A percentile compares a stretch with the other conserved stretches of the same genome.
Evolutionary conservation across 2,888 invertebrate genomes (phyloP).

Genomic region (Tenthredo distinguenda): DNA sequence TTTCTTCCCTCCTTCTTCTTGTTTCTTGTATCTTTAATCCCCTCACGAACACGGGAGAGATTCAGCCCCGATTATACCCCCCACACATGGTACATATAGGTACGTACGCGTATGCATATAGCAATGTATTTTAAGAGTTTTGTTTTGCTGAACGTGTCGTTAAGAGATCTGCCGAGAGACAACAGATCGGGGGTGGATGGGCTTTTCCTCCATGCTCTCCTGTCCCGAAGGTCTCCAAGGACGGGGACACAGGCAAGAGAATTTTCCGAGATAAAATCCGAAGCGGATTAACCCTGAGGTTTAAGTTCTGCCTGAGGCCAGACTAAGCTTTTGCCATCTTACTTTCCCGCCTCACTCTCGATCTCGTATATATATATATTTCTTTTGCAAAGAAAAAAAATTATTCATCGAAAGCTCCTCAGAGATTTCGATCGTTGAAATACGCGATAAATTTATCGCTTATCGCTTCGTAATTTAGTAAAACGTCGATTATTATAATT

Average conservation of each 20-base stretch:
- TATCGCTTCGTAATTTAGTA: not conserved
- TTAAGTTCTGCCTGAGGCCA: conserved; percentile 51
- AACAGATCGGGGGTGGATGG: conserved; percentile 1
- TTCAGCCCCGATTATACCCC: not conserved
- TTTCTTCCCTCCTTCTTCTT: not conserved
- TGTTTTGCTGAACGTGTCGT: conserved; percentile 27
- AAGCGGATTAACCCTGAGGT: conserved; percentile 49
- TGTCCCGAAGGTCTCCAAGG: conserved; percentile 17
- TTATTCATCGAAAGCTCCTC: not conserved
- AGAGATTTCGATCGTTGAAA: not conserved
- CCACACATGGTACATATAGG: no score
- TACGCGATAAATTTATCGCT: not conserved
- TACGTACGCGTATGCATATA: not conserved
- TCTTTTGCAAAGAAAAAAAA: not conserved
- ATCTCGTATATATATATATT: not conserved
- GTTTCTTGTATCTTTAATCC: conserved; percentile 9
- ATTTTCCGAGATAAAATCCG: conserved; percentile 48
- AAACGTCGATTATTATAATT: not conserved
- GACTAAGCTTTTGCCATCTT: not conserved
- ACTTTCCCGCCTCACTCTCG: not conserved
- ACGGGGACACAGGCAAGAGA: conserved; percentile 14
- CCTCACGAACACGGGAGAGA: not conserved
- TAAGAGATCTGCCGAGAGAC: conserved; percentile 20
- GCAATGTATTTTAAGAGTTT: not conserved
- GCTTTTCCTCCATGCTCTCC: not conserved